Percentiles rank a stretch among this genome's conserved stretches.
phyloP scores from a whole-genome alignment of 2,888 invertebrate genomes.

The Cactoblastis cactorum region DNA sequence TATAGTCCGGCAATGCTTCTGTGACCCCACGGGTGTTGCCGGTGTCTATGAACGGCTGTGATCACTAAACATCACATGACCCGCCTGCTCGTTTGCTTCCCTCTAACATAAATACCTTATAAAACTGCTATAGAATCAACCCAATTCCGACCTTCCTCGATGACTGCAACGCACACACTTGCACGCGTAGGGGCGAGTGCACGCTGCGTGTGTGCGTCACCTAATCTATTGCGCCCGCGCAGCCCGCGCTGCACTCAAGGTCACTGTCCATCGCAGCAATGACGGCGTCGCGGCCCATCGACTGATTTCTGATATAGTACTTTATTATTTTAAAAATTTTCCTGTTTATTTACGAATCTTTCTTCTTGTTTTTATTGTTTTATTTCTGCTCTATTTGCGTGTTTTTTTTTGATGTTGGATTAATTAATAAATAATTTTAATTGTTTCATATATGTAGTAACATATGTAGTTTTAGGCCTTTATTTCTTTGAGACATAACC shows the following conservation, averaged over 20 bases:
- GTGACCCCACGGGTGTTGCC: no score
- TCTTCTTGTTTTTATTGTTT: background rate
- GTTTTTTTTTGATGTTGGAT: no score
- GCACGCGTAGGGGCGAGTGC: slow-evolving; percentile 27
- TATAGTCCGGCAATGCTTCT: no score
- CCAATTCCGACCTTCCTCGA: slow-evolving; percentile 29
- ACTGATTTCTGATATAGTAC: slow-evolving; percentile 56
- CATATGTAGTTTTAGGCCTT: no score
- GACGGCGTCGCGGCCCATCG: slow-evolving; percentile 44
- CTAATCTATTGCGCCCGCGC: slow-evolving; percentile 56
- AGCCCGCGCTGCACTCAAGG: slow-evolving; percentile 57
- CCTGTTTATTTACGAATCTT: background rate
- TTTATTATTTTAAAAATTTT: slow-evolving; percentile 20
- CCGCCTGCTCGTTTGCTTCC: no score
- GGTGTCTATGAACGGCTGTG: no score
- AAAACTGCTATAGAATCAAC: slow-evolving; percentile 4
- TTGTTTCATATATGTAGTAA: no score
- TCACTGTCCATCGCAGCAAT: slow-evolving; percentile 61
- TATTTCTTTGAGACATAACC: no score
- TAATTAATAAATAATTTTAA: no score
- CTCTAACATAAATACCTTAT: no score
- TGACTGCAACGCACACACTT: slow-evolving; percentile 27
- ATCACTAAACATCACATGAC: no score
- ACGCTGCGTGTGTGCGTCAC: slow-evolving; percentile 40
- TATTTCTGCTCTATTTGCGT: no score